Conservation (phyloP, 2,888 invertebrate species). For the Mythimna vitellina region DNA sequence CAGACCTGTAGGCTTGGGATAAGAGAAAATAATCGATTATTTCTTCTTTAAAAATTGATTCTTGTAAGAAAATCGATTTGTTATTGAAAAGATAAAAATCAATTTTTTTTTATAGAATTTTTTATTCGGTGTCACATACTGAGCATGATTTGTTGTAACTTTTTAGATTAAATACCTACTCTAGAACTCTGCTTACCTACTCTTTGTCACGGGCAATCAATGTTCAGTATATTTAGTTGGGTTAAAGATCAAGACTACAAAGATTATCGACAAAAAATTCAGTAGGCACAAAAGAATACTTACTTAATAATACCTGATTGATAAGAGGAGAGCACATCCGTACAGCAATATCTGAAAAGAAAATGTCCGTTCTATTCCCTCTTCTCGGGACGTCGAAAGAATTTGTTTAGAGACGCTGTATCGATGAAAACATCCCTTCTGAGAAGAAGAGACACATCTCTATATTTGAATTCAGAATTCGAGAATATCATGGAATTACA, state of each 20-base stretch:
- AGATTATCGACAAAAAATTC: conserved; percentile 9
- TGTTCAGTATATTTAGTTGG: conserved; percentile 1
- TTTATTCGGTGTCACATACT: too few relatives aligned
- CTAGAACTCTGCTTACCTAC: not conserved
- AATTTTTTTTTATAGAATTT: too few relatives aligned
- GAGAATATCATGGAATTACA: not conserved
- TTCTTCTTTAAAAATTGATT: too few relatives aligned
- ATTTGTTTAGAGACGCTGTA: not conserved
- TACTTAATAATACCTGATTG: conserved; percentile 21
- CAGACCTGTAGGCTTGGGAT: not conserved
- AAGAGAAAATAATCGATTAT: too few relatives aligned
- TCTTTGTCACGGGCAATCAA: not conserved
- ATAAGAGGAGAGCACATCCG: conserved; percentile 14
- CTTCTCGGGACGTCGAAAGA: not conserved
- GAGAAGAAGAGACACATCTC: not conserved
- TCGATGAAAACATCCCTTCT: not conserved
- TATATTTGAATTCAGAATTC: not conserved
- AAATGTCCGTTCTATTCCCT: not conserved
- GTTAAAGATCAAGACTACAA: conserved; percentile 5
- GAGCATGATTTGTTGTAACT: too few relatives aligned
- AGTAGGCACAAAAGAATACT: not conserved
- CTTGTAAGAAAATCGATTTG: too few relatives aligned
- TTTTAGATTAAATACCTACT: too few relatives aligned
- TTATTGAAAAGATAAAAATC: too few relatives aligned
- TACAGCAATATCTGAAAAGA: conserved; percentile 24